Percentiles rank a stretch among this genome's conserved stretches.
Evolutionary conservation across 2,113 vertebrate species (phyloP).

Genomic region (Callaeas wilsoni): DNA sequence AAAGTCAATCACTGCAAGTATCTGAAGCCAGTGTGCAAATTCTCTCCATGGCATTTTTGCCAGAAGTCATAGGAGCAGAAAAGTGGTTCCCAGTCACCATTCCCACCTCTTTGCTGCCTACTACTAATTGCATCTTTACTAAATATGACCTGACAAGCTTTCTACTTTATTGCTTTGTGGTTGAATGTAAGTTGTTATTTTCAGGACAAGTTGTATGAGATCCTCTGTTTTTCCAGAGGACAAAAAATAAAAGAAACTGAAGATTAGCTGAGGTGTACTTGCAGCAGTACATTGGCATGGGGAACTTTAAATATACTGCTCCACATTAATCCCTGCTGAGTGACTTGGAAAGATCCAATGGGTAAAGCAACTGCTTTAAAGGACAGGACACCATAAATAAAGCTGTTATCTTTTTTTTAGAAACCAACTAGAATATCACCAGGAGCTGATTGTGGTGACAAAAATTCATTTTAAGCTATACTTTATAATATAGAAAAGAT

Average conservation of each 20-base stretch:
- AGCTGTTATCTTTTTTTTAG: neutral
- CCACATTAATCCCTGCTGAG: neutral
- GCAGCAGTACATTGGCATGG: neutral
- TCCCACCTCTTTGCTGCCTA: neutral
- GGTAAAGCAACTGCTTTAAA: slow-evolving; percentile 49
- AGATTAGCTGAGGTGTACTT: neutral
- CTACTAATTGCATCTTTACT: neutral
- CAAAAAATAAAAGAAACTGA: neutral
- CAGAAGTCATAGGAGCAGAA: neutral
- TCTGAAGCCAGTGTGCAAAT: neutral
- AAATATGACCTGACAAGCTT: neutral
- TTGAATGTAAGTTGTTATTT: neutral
- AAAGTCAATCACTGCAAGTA: rapidly evolving
- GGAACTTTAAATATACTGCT: neutral
- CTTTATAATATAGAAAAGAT: slow-evolving; percentile 13
- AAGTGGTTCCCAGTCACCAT: neutral
- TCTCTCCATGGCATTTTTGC: neutral
- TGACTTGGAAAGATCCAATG: slow-evolving; percentile 21
- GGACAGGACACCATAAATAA: neutral
- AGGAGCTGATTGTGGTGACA: slow-evolving; percentile 21
- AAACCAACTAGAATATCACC: neutral
- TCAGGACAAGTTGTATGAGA: neutral
- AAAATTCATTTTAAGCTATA: slow-evolving; percentile 29
- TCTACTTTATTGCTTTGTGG: neutral
- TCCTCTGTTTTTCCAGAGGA: neutral